A percentile compares a stretch with the other conserved stretches of the same genome.
Conservation (phyloP, 2,797 vertebrate species). For the Champsocephalus gunnari region DNA sequence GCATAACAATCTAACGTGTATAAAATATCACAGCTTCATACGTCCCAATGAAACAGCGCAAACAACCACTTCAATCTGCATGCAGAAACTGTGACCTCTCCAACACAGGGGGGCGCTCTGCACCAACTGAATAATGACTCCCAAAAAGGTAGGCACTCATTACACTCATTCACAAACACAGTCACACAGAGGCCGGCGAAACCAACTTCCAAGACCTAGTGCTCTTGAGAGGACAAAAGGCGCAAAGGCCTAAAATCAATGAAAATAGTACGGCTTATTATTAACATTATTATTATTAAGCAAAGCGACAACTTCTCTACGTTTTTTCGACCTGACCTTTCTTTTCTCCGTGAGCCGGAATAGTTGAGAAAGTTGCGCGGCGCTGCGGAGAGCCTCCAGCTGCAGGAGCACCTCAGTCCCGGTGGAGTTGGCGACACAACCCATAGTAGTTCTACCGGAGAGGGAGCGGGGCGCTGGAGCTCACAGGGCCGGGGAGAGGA, state of each 20-base stretch:
- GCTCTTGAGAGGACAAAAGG: slow-evolving; percentile 21
- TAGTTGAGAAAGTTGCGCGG: slow-evolving; percentile 86
- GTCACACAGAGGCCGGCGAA: slow-evolving; percentile 44
- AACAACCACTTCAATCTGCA: background rate
- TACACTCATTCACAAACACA: slow-evolving; percentile 34
- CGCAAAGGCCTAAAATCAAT: slow-evolving; percentile 24
- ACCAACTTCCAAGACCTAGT: slow-evolving; percentile 54
- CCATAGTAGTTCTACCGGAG: slow-evolving; percentile 82
- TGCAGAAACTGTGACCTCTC: background rate
- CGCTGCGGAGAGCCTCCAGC: slow-evolving; percentile 86
- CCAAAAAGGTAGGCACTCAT: background rate
- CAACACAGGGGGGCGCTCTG: slow-evolving; percentile 82
- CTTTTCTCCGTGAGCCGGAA: slow-evolving; percentile 83
- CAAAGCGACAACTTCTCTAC: slow-evolving; percentile 9
- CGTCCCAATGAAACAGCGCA: slow-evolving; percentile 6
- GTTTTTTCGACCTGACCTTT: slow-evolving; percentile 82
- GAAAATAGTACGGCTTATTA: slow-evolving; percentile 8
- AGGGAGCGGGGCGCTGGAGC: slow-evolving; percentile 58
- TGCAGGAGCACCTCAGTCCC: slow-evolving; percentile 87
- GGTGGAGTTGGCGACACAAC: slow-evolving; percentile 87
- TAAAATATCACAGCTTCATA: background rate
- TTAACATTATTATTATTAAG: slow-evolving; percentile 21
- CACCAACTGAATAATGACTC: slow-evolving; percentile 56
- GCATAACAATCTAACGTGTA: background rate
- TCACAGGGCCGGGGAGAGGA: slow-evolving; percentile 51